Percentiles rank a stretch among this genome's conserved stretches.
phyloP scores from a whole-genome alignment of 2,888 invertebrate species.

The Papilio protenor region DNA sequence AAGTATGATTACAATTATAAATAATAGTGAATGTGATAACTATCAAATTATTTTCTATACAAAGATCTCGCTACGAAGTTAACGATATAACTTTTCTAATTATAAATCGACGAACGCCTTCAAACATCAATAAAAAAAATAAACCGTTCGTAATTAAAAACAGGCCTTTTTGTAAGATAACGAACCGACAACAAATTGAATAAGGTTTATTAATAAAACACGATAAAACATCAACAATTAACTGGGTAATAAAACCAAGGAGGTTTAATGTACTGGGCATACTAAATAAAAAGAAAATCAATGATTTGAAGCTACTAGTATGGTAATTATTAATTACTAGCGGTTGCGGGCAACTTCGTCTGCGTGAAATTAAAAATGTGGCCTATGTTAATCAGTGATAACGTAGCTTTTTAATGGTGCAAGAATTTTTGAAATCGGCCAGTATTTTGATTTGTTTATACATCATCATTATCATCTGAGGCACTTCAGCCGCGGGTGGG shows the following conservation, averaged over 20 bases:
- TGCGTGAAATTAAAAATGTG: too few species aligned
- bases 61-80: neutral
- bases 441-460: too few species aligned
- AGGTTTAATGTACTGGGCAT: neutral
- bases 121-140: constrained; percentile 14
- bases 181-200: constrained; percentile 11
- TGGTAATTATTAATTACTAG: neutral
- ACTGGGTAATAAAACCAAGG: constrained; percentile 16
- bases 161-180: constrained; percentile 15
- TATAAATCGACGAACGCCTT: neutral
- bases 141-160: constrained; percentile 23
- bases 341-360: neutral
- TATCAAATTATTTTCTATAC: constrained; percentile 9
- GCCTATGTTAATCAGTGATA: too few species aligned
- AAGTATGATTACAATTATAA: neutral
- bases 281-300: neutral
- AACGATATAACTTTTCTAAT: neutral
- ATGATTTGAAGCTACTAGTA: neutral
- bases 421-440: too few species aligned
- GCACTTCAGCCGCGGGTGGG: too few species aligned
- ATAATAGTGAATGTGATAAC: neutral
- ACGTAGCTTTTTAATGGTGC: too few species aligned
- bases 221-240: constrained; percentile 31
- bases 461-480: too few species aligned
- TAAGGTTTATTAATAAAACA: constrained; percentile 32